These are phyloP conservation scores for Thereuonema tuberculata DNA, from an alignment of 1,140 invertebrate genomes.

Conservation along the genomic window DNA sequence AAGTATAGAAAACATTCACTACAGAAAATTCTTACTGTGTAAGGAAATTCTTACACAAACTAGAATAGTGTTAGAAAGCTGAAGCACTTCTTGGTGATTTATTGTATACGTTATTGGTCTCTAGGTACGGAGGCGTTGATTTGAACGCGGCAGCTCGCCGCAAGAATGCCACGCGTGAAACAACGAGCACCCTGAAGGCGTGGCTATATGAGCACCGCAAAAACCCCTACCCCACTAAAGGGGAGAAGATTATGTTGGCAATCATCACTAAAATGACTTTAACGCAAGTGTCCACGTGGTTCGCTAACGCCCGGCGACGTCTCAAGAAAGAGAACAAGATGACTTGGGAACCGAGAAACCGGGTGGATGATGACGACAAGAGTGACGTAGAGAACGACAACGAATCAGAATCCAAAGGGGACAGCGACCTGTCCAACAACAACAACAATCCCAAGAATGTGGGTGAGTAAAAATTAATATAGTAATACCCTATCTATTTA, in stretches of 20 bases:
- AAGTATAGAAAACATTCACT: too few relatives aligned
- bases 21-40: too few relatives aligned
- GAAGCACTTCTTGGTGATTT: too few relatives aligned
- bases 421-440: not conserved
- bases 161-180: slow-evolving; percentile 95
- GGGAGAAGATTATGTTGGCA: slow-evolving; percentile 45
- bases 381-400: slow-evolving; percentile 35
- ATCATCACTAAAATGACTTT: slow-evolving; percentile 45
- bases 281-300: slow-evolving; percentile 45
- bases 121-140: slow-evolving; percentile 86
- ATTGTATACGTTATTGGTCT: too few relatives aligned
- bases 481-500: too few relatives aligned
- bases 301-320: slow-evolving; percentile 40
- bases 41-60: too few relatives aligned
- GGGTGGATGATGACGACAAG: slow-evolving; percentile 21
- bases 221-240: slow-evolving; percentile 52
- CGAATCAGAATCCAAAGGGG: not conserved
- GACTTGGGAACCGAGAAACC: slow-evolving; percentile 40
- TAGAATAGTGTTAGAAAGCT: too few relatives aligned
- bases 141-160: slow-evolving; percentile 74
- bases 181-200: slow-evolving; percentile 84
- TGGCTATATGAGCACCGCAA: slow-evolving; percentile 84
- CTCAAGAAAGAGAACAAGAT: slow-evolving; percentile 48
- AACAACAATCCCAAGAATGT: too few relatives aligned
- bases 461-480: too few relatives aligned